These are phyloP conservation scores for Hirtodrosophila cameraria DNA, from an alignment of 2,888 invertebrate species.

Conservation along the genomic window DNA sequence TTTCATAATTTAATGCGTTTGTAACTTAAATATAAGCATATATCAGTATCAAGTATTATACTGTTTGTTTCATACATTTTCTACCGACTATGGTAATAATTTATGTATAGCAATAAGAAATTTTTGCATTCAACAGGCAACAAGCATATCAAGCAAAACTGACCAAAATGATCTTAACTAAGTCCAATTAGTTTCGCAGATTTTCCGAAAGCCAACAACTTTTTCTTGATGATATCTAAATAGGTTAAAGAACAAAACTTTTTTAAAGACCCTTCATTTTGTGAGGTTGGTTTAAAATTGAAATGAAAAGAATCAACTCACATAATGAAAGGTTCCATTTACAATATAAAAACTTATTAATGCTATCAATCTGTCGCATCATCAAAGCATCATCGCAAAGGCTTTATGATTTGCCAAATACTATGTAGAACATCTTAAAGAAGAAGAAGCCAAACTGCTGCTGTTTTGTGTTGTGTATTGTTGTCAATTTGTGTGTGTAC, in stretches of 20 bases:
- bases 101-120: no score
- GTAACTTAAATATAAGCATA: no score
- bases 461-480: constrained; percentile 65
- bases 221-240: constrained; percentile 12
- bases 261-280: constrained; percentile 9
- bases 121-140: no score
- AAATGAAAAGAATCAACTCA: neutral
- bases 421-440: constrained; percentile 26
- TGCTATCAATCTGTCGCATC: constrained; percentile 50
- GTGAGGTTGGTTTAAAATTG: neutral
- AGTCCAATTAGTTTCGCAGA: no score
- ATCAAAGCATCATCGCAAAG: constrained; percentile 59
- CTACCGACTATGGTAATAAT: no score
- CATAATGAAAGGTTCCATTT: constrained; percentile 9
- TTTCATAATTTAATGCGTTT: no score
- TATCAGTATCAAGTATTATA: no score
- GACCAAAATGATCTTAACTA: no score
- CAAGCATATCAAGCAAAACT: no score
- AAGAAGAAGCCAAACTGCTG: constrained; percentile 56
- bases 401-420: constrained; percentile 51
- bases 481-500: constrained; percentile 53
- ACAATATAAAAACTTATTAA: constrained; percentile 38
- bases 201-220: no score
- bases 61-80: no score
- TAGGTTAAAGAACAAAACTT: neutral